phyloP scores from a whole-genome alignment of 2,888 invertebrate species.

The Stenichneumon culpator region DNA sequence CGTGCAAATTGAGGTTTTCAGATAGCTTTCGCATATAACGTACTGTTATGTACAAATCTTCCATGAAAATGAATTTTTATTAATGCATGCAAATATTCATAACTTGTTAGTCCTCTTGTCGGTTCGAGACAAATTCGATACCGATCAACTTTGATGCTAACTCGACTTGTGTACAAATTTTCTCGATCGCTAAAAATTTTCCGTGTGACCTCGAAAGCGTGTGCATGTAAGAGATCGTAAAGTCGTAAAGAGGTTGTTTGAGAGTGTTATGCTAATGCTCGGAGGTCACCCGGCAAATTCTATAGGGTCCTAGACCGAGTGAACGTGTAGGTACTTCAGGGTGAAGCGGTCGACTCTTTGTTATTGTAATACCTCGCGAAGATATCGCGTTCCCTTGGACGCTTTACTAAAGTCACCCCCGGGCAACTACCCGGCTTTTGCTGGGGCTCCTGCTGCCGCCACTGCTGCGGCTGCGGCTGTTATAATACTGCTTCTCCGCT shows the following conservation, averaged over 20 bases:
- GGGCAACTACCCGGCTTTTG: slow-evolving; percentile 58
- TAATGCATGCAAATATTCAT: background rate
- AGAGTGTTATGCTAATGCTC: slow-evolving; percentile 72
- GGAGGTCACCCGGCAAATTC: slow-evolving; percentile 64
- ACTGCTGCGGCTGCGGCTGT: background rate
- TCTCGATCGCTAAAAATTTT: background rate
- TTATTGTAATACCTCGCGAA: slow-evolving; percentile 73
- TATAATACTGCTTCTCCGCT: slow-evolving; percentile 35
- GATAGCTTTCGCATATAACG: too few relatives aligned
- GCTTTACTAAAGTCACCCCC: slow-evolving; percentile 69
- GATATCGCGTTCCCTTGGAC: slow-evolving; percentile 71
- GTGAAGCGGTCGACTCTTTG: slow-evolving; percentile 70
- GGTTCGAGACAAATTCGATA: background rate
- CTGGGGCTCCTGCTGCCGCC: slow-evolving; percentile 21
- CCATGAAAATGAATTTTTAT: too few relatives aligned
- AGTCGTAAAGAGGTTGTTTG: slow-evolving; percentile 38
- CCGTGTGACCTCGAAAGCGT: background rate
- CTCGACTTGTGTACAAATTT: background rate
- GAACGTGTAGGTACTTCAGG: slow-evolving; percentile 54
- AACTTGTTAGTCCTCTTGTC: background rate
- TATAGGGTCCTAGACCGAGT: slow-evolving; percentile 34
- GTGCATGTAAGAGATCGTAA: slow-evolving; percentile 1
- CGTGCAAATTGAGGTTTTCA: too few relatives aligned
- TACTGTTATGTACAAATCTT: too few relatives aligned
- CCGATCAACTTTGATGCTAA: background rate